These are phyloP conservation scores for Chamaetylas fuelleborni DNA, from an alignment of 2,113 vertebrate genomes.

Conservation along the genomic window DNA sequence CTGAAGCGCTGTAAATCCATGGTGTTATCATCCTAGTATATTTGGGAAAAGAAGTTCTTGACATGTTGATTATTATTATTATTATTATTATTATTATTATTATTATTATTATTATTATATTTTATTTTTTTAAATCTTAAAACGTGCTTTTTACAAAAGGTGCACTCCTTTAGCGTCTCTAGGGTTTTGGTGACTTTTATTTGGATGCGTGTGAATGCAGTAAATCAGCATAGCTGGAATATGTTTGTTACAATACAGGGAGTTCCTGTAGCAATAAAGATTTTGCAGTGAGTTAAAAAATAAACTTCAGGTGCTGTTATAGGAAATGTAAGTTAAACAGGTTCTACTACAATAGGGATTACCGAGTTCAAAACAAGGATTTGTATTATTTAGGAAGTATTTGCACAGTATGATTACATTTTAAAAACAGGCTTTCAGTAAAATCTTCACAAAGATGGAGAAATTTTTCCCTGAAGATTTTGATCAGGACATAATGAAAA, in stretches of 20 bases:
- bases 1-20: neutral
- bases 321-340: neutral
- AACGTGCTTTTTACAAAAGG: fast-evolving
- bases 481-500: conserved; percentile 7
- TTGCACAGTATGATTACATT: neutral
- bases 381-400: neutral
- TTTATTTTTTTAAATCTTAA: neutral
- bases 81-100: too few species aligned
- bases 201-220: neutral
- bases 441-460: neutral
- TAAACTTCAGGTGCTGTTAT: neutral
- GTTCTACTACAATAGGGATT: neutral
- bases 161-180: fast-evolving
- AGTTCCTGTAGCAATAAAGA: neutral
- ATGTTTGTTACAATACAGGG: neutral
- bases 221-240: neutral
- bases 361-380: neutral
- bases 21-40: fast-evolving
- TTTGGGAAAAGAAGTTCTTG: neutral
- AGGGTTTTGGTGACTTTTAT: neutral
- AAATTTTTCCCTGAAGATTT: neutral
- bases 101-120: too few species aligned
- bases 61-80: too few species aligned
- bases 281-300: neutral
- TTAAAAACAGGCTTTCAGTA: neutral